Conservation (phyloP, 2,113 vertebrate species). For the Brienomyrus brachyistius region DNA sequence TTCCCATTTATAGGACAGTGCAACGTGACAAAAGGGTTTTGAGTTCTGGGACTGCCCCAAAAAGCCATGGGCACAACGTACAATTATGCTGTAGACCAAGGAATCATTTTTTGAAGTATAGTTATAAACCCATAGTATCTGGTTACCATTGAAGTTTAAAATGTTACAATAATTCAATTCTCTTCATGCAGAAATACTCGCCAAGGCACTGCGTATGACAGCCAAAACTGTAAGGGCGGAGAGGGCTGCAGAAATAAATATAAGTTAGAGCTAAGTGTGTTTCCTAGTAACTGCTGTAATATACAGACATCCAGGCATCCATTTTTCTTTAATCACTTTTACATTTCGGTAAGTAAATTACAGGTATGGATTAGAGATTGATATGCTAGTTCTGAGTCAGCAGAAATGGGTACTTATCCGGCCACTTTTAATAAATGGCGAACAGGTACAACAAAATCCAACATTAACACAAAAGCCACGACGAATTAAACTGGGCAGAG, state of each 20-base stretch:
- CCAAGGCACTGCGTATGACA: background rate
- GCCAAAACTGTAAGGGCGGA: background rate
- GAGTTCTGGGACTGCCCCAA: background rate
- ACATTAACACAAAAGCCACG: background rate
- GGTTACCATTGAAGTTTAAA: background rate
- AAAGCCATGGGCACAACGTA: background rate
- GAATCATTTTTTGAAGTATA: background rate
- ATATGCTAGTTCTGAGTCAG: background rate
- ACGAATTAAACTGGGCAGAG: background rate
- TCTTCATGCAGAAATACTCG: background rate
- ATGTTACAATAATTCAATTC: background rate
- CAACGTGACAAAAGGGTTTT: background rate
- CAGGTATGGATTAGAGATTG: background rate
- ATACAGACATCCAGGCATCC: background rate
- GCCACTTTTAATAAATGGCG: background rate
- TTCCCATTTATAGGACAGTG: background rate
- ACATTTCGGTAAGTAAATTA: background rate
- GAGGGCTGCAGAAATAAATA: background rate
- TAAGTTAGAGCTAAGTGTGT: background rate
- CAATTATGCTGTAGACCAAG: background rate
- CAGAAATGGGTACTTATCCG: background rate
- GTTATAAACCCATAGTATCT: background rate
- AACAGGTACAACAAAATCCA: background rate
- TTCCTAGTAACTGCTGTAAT: background rate
- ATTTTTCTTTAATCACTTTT: background rate